Conservation (phyloP, 1,140 invertebrate genomes). For the Sinella curviseta region DNA sequence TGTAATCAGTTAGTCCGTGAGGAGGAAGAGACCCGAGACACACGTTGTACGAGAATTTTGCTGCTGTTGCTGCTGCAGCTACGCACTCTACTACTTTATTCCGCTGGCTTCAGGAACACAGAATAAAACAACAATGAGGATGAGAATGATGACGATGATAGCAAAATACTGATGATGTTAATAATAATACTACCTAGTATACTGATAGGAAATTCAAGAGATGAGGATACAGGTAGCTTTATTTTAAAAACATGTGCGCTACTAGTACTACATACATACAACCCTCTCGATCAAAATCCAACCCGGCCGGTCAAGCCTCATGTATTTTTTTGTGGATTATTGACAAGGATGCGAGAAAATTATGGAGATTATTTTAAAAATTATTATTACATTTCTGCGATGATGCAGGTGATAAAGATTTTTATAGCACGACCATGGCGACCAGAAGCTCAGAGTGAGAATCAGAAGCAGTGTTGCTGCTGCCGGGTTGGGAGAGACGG, state of each 20-base stretch:
- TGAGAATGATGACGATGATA: neutral
- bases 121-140: neutral
- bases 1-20: too few species aligned
- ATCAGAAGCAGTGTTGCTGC: too few species aligned
- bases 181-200: neutral
- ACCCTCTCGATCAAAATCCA: too few species aligned
- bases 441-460: too few species aligned
- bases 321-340: neutral
- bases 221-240: neutral
- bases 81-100: neutral
- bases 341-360: neutral
- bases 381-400: neutral
- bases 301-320: neutral
- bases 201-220: neutral
- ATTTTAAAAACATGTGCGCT: too few species aligned
- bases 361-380: neutral
- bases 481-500: too few species aligned
- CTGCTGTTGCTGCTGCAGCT: neutral
- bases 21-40: neutral
- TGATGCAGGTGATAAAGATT: neutral
- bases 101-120: neutral
- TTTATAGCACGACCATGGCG: too few species aligned
- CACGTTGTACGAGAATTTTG: neutral
- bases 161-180: neutral
- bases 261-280: too few species aligned